Evolutionary conservation across 2,888 invertebrate genomes (phyloP).

Genomic region (Monoplex corrugatus): DNA sequence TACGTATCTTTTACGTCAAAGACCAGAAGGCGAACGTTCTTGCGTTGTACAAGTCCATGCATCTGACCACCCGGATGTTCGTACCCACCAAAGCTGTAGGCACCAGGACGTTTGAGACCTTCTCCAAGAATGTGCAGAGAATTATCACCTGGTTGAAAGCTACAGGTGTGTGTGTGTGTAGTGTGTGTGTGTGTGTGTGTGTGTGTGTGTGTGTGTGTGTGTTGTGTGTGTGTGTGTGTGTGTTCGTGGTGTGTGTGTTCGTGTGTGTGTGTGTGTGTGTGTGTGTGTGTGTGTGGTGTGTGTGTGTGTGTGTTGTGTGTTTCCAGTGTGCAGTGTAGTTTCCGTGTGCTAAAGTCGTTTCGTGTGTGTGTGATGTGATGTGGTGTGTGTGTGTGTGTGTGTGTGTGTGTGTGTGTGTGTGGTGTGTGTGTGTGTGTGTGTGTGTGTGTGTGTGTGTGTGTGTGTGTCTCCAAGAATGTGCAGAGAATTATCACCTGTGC

Average conservation of each 20-base stretch:
- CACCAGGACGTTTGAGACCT: slow-evolving; percentile 63
- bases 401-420: background rate
- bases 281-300: too few species aligned
- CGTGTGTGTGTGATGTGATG: too few species aligned
- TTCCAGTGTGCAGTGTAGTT: too few species aligned
- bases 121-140: slow-evolving; percentile 69
- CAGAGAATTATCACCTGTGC: slow-evolving; percentile 67
- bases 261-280: too few species aligned
- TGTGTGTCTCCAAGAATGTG: slow-evolving; percentile 65
- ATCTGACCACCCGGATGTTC: slow-evolving; percentile 65
- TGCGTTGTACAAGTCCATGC: slow-evolving; percentile 57
- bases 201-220: background rate
- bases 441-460: background rate
- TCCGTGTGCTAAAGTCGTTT: too few species aligned
- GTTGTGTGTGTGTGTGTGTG: too few species aligned
- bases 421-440: slow-evolving; percentile 58
- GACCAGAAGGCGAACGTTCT: slow-evolving; percentile 38
- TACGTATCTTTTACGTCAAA: slow-evolving; percentile 63
- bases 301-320: too few species aligned
- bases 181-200: background rate
- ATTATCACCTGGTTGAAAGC: slow-evolving; percentile 66
- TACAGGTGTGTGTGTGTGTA: slow-evolving; percentile 58
- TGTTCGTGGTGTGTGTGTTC: too few species aligned
- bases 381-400: slow-evolving; percentile 56
- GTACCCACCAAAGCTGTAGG: slow-evolving; percentile 61